Evolutionary conservation across 2,888 invertebrate genomes (phyloP), one percentile per base, ranked within the genome.

Genomic region (Ichneumoninae sp.): DNA sequence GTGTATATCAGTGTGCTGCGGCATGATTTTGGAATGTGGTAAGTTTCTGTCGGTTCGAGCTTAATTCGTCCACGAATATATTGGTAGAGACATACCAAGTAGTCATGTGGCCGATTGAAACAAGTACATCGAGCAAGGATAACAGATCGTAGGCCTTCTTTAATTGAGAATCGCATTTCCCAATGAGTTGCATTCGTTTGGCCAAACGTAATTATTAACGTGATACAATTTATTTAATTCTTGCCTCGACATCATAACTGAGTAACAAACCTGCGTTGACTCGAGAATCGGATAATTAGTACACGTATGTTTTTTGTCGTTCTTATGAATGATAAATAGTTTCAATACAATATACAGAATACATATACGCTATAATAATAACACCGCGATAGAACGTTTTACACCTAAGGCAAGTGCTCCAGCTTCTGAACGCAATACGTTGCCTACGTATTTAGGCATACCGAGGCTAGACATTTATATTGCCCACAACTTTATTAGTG

Each of bases 1-100:
- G 74, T 80, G 66, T 90, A 89, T 90, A 90, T 91, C 91, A 89
- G 86, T 89, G 89, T 88, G 84, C 88, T 90, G 91, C 84, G 62
- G 87, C 89, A 90, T 91, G 90, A 92, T 92, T 75, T 89, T 91
- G 93, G 93, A 93, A 93, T 93, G 93, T 93, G 87, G 89, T 88
- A 90, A 92, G 92, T 92, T 90, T 86, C 83, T 88, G 70, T 86
- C 68, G 80, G 33, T 68, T 72, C 70, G 52, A 72, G 62, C 52
- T 78, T 62, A 72, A 52, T 78, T 75, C 22, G 70, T 75, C 69
- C 74, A 79, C 60, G 50, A 72, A 75, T 78, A 47, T 74, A 69
- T 57, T 10, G 33, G 60, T 76, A 60, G 54, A 75, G 57, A 69
- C 36, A 80, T 74, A 80, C 44, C 84, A 71, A 80, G 68, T 79